Percentiles rank a stretch among this genome's conserved stretches.
phyloP scores from a whole-genome alignment of 2,888 invertebrate species.

The Tachina lurida region DNA sequence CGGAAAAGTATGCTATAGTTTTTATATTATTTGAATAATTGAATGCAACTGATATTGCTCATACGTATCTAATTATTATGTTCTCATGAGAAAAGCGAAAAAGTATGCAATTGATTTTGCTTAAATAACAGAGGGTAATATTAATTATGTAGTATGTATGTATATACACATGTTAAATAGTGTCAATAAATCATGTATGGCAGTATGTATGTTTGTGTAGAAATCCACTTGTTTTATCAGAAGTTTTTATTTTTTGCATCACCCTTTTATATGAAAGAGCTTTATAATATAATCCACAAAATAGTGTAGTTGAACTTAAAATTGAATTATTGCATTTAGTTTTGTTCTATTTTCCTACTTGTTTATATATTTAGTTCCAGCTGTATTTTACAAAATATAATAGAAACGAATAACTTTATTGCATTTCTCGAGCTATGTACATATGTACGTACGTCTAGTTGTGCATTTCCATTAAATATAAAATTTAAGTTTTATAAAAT shows the following conservation, averaged over 20 bases:
- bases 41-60: background rate
- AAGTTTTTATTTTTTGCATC: background rate
- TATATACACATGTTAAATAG: too few relatives aligned
- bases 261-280: slow-evolving; percentile 1
- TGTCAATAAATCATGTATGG: too few relatives aligned
- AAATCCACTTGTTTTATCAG: too few relatives aligned
- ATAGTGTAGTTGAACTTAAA: slow-evolving; percentile 67
- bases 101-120: background rate
- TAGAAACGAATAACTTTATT: slow-evolving; percentile 37
- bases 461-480: background rate
- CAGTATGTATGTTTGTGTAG: too few relatives aligned
- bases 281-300: slow-evolving; percentile 16
- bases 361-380: slow-evolving; percentile 33
- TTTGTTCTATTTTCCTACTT: slow-evolving; percentile 52
- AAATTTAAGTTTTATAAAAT: slow-evolving; percentile 41
- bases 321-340: slow-evolving; percentile 70
- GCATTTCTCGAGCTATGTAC: slow-evolving; percentile 29
- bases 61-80: background rate
- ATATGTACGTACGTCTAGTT: too few relatives aligned
- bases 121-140: too few relatives aligned
- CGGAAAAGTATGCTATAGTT: background rate
- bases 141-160: too few relatives aligned
- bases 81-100: background rate
- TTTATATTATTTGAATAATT: background rate
- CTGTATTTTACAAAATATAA: slow-evolving; percentile 38